Evolutionary conservation across 2,888 invertebrate genomes (phyloP), one percentile per base, ranked within the genome.

Genomic region (Mesorhabditis sp.): DNA sequence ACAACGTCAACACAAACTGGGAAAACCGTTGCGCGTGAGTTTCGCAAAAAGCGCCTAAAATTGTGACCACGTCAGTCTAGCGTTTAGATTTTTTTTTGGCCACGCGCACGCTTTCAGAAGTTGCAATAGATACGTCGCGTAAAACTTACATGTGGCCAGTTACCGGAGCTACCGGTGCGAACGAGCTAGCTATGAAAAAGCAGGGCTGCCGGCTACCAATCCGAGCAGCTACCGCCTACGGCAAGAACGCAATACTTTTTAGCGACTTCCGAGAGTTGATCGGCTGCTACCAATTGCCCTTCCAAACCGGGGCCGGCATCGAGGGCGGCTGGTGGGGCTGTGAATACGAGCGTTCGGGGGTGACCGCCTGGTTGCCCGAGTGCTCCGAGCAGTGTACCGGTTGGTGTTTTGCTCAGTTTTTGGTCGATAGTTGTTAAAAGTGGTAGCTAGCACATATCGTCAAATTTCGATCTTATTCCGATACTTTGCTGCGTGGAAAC

Each of bases 331-430:
- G 58, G 58, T 50, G 7, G 7, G 58, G 58, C 7, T 50, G 58
- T 50, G 58, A 50, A 50, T 50, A 50, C 58, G 58, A 50, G n/a
- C 58, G 58, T 13, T 50, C 58, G n/a, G 58, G 58, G 58, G n/a
- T 50, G 10, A 50, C 58, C n/a, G 58, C 58, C 58, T 50, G 58
- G 58, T 50, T 50, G 58, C 58, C 58, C 58, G 58, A 50, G n/a
- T 50, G 58, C n/a, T 50, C 58, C 58, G 58, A 50, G 58, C 58
- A 50, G n/a, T 50, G 58, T n/a, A 13, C n/a, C 58, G 58, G 58
- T 50, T 10, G n/a, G 58, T 50, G 10, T 2, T n/a, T 13, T 2
- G n/a, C 0, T 50, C 1, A n/a, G 1, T 13, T 13, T 13, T 2
- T 50, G 10, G 10, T 50, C 2, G 7, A 10, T 13, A 50, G 58